phyloP scores from a whole-genome alignment of 2,113 vertebrate genomes.

The Epinephelus cyanopodus region DNA sequence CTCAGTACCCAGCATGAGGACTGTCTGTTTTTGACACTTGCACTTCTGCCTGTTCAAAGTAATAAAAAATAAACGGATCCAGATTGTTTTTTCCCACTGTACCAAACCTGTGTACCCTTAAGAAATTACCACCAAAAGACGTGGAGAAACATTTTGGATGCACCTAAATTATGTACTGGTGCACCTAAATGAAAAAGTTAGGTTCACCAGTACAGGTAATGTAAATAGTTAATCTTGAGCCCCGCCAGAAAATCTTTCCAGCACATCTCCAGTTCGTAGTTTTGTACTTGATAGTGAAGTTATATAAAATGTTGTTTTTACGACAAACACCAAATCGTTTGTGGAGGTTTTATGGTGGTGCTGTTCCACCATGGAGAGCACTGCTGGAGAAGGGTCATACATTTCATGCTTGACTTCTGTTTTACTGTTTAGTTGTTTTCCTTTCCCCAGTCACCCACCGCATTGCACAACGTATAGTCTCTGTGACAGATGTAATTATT shows the following conservation, averaged over 20 bases:
- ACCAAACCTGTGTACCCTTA: too few species aligned
- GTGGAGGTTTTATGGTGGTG: constrained; percentile 7
- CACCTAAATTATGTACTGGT: too few species aligned
- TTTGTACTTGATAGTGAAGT: neutral
- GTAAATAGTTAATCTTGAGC: too few species aligned
- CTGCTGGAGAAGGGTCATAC: constrained; percentile 53
- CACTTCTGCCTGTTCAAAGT: too few species aligned
- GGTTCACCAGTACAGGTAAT: too few species aligned
- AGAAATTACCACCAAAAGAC: too few species aligned
- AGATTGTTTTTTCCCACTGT: too few species aligned
- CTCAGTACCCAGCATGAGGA: too few species aligned
- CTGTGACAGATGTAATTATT: constrained; percentile 77
- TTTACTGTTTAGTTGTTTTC: constrained; percentile 54
- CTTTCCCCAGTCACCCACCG: constrained; percentile 41
- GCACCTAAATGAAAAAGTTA: too few species aligned
- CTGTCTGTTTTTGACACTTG: too few species aligned
- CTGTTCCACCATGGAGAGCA: constrained; percentile 40
- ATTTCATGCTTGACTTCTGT: constrained; percentile 64
- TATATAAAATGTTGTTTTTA: neutral
- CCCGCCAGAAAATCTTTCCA: neutral
- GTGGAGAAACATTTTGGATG: too few species aligned
- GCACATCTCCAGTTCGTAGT: neutral
- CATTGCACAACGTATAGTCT: constrained; percentile 44
- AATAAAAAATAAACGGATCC: too few species aligned
- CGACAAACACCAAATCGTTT: constrained; percentile 4